phyloP scores from a whole-genome alignment of 2,888 invertebrate species.

The Muscina levida region DNA sequence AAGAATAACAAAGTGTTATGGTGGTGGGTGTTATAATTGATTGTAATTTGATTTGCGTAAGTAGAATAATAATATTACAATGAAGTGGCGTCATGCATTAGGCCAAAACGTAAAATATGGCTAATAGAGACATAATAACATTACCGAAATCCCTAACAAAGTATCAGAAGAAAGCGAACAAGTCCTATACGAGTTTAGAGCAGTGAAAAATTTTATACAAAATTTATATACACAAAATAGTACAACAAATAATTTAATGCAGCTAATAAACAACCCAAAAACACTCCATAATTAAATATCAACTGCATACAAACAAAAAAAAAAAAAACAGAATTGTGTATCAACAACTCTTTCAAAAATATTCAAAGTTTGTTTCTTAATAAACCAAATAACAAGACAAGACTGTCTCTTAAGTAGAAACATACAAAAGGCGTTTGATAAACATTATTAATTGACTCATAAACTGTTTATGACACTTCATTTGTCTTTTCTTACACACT shows the following conservation, averaged over 20 bases:
- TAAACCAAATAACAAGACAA: neutral
- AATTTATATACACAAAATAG: too few relatives aligned
- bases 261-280: too few relatives aligned
- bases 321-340: too few relatives aligned
- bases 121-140: too few relatives aligned
- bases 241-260: too few relatives aligned
- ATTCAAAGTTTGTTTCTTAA: neutral
- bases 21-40: conserved; percentile 34
- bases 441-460: conserved; percentile 21
- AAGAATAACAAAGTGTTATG: neutral
- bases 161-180: too few relatives aligned
- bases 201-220: too few relatives aligned
- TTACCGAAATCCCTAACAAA: too few relatives aligned
- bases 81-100: too few relatives aligned
- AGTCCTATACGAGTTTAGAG: too few relatives aligned
- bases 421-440: neutral
- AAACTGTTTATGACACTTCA: conserved; percentile 9
- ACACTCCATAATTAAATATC: neutral
- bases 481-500: too few relatives aligned
- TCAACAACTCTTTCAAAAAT: conserved; percentile 1
- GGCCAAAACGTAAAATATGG: too few relatives aligned
- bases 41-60: conserved; percentile 21
- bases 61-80: conserved; percentile 4
- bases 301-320: neutral
- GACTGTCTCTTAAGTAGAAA: neutral